These are phyloP conservation scores for Pangasius krempfi DNA, from an alignment of 2,797 vertebrate genomes.

Conservation along the genomic window DNA sequence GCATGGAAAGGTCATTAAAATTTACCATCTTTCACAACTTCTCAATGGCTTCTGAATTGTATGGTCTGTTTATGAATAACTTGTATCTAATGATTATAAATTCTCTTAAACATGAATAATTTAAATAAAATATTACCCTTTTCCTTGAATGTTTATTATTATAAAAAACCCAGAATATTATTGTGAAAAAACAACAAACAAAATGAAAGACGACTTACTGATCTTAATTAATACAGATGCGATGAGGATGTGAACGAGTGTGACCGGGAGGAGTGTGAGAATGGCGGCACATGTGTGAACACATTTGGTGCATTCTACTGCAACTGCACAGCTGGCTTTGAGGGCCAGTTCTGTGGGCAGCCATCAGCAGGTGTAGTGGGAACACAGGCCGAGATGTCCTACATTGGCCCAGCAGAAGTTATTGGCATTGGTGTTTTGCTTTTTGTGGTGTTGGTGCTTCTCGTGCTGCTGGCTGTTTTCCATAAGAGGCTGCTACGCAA, in stretches of 20 bases:
- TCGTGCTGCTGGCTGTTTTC: conserved; percentile 85
- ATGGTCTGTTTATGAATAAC: not conserved
- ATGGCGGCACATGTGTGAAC: conserved; percentile 86
- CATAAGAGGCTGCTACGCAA: conserved; percentile 88
- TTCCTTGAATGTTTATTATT: not conserved
- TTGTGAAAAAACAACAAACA: conserved; percentile 22
- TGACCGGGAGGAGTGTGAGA: conserved; percentile 81
- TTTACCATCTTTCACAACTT: not conserved
- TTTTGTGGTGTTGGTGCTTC: conserved; percentile 86
- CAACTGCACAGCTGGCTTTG: conserved; percentile 88
- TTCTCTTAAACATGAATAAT: conserved; percentile 24
- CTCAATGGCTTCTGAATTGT: not conserved
- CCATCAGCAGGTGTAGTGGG: conserved; percentile 76
- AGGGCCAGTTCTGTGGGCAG: conserved; percentile 84
- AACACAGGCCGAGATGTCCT: conserved; percentile 85
- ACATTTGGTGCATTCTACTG: conserved; percentile 89
- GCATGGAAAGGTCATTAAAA: not conserved
- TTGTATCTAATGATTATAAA: not conserved
- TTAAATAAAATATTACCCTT: conserved; percentile 8
- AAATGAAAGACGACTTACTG: not conserved
- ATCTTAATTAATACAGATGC: conserved; percentile 77
- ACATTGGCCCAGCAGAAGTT: conserved; percentile 91
- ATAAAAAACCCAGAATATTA: not conserved
- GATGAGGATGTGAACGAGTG: conserved; percentile 92
- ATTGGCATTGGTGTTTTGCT: conserved; percentile 91